Percentiles rank a stretch among this genome's conserved stretches.
These are phyloP conservation scores for Chelonoidis abingdonii DNA, from an alignment of 2,113 vertebrate species.

Conservation along the genomic window DNA sequence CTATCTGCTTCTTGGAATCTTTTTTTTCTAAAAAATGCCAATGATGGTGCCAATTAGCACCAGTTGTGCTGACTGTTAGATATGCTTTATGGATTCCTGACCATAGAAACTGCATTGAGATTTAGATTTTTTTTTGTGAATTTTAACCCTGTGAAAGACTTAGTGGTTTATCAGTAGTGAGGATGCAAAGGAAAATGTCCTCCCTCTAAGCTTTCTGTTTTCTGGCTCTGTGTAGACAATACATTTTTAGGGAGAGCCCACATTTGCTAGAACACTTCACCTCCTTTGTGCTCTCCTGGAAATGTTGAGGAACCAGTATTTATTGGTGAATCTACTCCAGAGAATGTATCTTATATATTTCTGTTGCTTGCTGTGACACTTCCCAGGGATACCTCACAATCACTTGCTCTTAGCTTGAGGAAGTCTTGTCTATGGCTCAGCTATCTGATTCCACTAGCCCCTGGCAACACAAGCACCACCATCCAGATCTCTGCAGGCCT, in stretches of 20 bases:
- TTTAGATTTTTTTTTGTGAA: constrained; percentile 41
- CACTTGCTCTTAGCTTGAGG: not conserved
- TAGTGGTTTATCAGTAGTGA: not conserved
- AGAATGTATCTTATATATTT: rapidly evolving
- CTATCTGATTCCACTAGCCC: not conserved
- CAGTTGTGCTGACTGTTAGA: constrained; percentile 48
- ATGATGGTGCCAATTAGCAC: constrained; percentile 48
- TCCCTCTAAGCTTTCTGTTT: not conserved
- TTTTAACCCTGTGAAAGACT: constrained; percentile 23
- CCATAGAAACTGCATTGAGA: constrained; percentile 34
- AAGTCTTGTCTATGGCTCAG: not conserved
- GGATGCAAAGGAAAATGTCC: not conserved
- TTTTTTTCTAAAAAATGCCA: constrained; percentile 14
- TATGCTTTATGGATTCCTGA: constrained; percentile 53
- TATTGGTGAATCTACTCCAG: rapidly evolving
- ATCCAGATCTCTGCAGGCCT: not conserved
- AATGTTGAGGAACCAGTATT: not conserved
- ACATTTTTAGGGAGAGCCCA: not conserved
- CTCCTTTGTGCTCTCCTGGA: not conserved
- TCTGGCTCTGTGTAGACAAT: not conserved
- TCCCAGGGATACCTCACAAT: not conserved
- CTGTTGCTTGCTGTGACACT: not conserved
- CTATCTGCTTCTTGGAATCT: constrained; percentile 14
- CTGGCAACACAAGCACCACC: not conserved
- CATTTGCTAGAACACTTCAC: not conserved